Percentiles rank a stretch among this genome's conserved stretches.
Conservation (phyloP, 2,113 vertebrate genomes). For the Atractosteus spatula region DNA sequence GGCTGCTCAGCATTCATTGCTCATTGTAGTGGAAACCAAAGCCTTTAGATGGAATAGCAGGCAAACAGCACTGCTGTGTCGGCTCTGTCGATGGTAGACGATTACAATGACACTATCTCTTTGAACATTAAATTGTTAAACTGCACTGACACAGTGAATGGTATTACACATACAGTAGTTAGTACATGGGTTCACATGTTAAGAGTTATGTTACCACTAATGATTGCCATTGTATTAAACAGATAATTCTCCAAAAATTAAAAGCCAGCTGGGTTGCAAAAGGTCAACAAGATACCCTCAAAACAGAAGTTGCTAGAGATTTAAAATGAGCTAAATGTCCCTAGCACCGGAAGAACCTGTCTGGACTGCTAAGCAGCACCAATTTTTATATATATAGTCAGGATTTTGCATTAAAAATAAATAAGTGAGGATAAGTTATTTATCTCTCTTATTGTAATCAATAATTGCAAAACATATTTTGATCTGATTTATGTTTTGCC, state of each 20-base stretch:
- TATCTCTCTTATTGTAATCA: no score
- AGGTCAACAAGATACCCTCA: slow-evolving; percentile 31
- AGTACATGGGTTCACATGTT: slow-evolving; percentile 10
- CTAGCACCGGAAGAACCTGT: slow-evolving; percentile 22
- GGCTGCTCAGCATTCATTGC: slow-evolving; percentile 51
- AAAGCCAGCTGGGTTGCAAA: slow-evolving; percentile 40
- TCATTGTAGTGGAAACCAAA: slow-evolving; percentile 60
- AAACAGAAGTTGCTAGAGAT: slow-evolving; percentile 54
- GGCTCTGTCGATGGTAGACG: slow-evolving; percentile 60
- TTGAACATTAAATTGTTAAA: slow-evolving; percentile 48
- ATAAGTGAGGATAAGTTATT: no score
- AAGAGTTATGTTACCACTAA: slow-evolving; percentile 16
- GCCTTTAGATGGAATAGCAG: slow-evolving; percentile 42
- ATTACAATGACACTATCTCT: slow-evolving; percentile 57
- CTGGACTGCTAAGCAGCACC: slow-evolving; percentile 43
- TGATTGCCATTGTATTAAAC: slow-evolving; percentile 9
- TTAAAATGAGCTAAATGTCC: slow-evolving; percentile 25
- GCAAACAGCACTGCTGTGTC: slow-evolving; percentile 55
- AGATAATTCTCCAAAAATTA: slow-evolving; percentile 14
- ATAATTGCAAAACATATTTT: no score
- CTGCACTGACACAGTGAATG: slow-evolving; percentile 43
- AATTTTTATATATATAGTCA: slow-evolving; percentile 11
- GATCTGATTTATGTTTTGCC: no score
- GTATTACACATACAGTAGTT: slow-evolving; percentile 13
- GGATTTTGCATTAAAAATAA: no score